These are phyloP conservation scores for Herpetotheres cachinnans DNA, from an alignment of 2,113 vertebrate genomes.

Conservation along the genomic window DNA sequence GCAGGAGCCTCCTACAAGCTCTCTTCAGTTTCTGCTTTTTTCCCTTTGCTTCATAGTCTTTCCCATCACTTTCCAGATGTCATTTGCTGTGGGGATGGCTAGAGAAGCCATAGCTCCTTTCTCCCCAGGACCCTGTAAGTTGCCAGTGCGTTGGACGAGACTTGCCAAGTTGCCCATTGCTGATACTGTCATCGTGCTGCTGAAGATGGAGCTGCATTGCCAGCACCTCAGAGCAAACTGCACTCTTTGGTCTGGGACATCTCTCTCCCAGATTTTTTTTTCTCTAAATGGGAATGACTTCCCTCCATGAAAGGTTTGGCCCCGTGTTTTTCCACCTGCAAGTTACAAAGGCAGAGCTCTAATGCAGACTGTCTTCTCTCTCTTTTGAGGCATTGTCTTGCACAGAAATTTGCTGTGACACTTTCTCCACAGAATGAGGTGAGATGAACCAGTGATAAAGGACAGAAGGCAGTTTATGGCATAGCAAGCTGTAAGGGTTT, in stretches of 20 bases:
- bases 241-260: not conserved
- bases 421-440: not conserved
- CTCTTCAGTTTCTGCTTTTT: not conserved
- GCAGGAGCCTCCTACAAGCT: not conserved
- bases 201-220: not conserved
- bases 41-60: not conserved
- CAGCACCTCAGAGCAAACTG: not conserved
- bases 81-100: not conserved
- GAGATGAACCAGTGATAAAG: not conserved
- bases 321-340: not conserved
- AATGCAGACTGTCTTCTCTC: not conserved
- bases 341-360: not conserved
- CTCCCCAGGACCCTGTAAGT: not conserved
- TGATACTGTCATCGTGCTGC: rapidly evolving
- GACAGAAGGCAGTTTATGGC: not conserved
- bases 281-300: not conserved
- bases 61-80: not conserved
- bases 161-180: not conserved
- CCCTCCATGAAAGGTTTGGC: not conserved
- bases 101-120: not conserved
- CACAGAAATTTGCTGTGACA: not conserved
- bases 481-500: not conserved
- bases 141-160: rapidly evolving
- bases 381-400: not conserved
- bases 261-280: not conserved